These are phyloP conservation scores for Atta cephalotes DNA, from an alignment of 1,140 invertebrate species.

Conservation along the genomic window DNA sequence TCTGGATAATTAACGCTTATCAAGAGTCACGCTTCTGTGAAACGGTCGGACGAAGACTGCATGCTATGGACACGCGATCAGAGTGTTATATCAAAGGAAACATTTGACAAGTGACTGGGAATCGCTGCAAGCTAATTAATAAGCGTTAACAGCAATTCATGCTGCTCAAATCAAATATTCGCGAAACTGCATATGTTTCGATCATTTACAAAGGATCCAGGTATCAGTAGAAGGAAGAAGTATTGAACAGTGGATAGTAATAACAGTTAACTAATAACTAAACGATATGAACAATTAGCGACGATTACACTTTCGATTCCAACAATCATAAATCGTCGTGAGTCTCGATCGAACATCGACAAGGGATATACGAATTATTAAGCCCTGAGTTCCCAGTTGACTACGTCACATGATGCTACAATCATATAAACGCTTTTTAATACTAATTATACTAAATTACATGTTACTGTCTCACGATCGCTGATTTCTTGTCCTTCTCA, in stretches of 20 bases:
- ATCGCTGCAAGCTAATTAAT: slow-evolving; percentile 48
- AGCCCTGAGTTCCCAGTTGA: background rate
- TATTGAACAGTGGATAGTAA: slow-evolving; percentile 20
- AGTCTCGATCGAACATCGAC: background rate
- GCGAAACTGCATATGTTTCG: background rate
- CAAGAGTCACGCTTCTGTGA: slow-evolving; percentile 38
- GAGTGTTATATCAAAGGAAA: slow-evolving; percentile 47
- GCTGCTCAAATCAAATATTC: background rate
- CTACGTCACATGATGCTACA: background rate
- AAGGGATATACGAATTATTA: background rate
- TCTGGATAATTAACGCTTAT: slow-evolving; percentile 47
- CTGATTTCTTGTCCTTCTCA: slow-evolving; percentile 1
- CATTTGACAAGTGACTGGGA: slow-evolving; percentile 52
- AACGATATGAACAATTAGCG: slow-evolving; percentile 32
- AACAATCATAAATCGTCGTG: slow-evolving; percentile 22
- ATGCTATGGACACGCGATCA: slow-evolving; percentile 38
- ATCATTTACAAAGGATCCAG: background rate
- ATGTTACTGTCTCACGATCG: slow-evolving; percentile 8
- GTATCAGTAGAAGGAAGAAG: background rate
- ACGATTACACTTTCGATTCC: background rate
- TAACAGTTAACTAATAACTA: background rate
- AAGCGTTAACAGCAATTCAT: slow-evolving; percentile 39
- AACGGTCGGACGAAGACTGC: slow-evolving; percentile 20
- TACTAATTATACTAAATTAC: slow-evolving; percentile 40
- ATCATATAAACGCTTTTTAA: slow-evolving; percentile 44